These are phyloP conservation scores for Aurelia coerulea DNA, from an alignment of 30 jellyfish, hydroid and myxozoan species.

Conservation along the genomic window DNA sequence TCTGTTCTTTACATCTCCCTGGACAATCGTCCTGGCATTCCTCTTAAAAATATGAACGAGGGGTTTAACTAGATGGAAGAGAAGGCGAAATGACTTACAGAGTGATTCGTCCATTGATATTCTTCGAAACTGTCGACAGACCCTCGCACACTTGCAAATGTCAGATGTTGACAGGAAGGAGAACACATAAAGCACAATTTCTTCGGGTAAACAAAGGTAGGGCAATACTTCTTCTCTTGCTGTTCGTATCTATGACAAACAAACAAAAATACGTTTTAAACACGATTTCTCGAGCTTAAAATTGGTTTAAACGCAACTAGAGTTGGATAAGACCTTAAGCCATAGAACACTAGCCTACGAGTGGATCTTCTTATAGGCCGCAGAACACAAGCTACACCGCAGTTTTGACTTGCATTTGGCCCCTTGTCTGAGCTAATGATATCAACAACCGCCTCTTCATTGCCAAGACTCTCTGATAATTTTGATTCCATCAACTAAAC, in stretches of 20 bases:
- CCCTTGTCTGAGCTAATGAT: too few species aligned
- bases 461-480: too few species aligned
- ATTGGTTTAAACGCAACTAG: too few species aligned
- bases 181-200: conserved; percentile 65
- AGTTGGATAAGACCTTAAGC: too few species aligned
- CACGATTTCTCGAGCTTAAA: too few species aligned
- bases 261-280: too few species aligned
- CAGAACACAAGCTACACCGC: too few species aligned
- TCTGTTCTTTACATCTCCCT: not conserved
- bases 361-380: too few species aligned
- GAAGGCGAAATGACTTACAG: conserved; percentile 55
- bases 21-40: not conserved
- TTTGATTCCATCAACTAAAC: too few species aligned
- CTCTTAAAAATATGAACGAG: not conserved
- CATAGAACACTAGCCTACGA: too few species aligned
- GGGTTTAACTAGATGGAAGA: not conserved
- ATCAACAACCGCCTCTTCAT: too few species aligned
- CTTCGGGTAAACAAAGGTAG: conserved; percentile 82
- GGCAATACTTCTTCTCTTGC: conserved; percentile 73
- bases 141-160: conserved; percentile 69
- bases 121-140: conserved; percentile 80
- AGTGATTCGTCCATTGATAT: conserved; percentile 73
- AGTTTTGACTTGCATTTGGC: too few species aligned
- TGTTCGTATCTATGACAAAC: conserved; percentile 47
- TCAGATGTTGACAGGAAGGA: conserved; percentile 67